Evolutionary conservation across 2,888 invertebrate genomes (phyloP), one percentile per base, ranked within the genome.

Genomic region (Leptopilina syphax): DNA sequence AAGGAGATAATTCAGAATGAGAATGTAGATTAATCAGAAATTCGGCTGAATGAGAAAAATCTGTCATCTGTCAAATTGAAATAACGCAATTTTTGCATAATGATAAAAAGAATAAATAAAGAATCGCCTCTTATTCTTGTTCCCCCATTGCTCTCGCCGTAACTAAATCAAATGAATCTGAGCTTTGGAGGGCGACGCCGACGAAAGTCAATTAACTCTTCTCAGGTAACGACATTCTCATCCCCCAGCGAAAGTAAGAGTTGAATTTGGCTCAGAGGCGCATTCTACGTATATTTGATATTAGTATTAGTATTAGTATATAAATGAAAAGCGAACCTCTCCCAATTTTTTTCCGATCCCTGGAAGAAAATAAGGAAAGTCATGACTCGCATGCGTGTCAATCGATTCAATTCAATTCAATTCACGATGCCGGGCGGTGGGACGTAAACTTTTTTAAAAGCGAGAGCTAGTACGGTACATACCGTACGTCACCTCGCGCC

Each of bases 401-500:
- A 67, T 67, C 67, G 67, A 67, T 67, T 67, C 44, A 67, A 34
- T 65, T 44, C 7, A 44, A 44, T 44, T 44, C 7, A 44, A 44
- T 44, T 67, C 67, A 67, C 47, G 67, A 67, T 67, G 67, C 63
- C 9, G 24, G 18, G 63, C 63, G 18, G 67, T 67, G 67, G 67
- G 67, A 67, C 47, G 44, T 67, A 67, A 67, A 67, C 67, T 67
- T 67, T 60, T 67, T 73, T 34, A 73, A 73, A 73, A 57, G 34
- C 73, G 73, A 73, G 50, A 73, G 70, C 70, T 12, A 73, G 73
- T 54, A 73, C 57, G 54, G 57, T 47, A 50, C 50, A 50, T 34
- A 73, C 34, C 34, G 54, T 57, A 73, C 77, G 67, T 80, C 79
- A 80, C 83, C 73, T 79, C 80, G 63, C 66, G 73, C 80, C 80